phyloP scores from a whole-genome alignment of 2,888 invertebrate genomes.

The Apotomis betuletana region DNA sequence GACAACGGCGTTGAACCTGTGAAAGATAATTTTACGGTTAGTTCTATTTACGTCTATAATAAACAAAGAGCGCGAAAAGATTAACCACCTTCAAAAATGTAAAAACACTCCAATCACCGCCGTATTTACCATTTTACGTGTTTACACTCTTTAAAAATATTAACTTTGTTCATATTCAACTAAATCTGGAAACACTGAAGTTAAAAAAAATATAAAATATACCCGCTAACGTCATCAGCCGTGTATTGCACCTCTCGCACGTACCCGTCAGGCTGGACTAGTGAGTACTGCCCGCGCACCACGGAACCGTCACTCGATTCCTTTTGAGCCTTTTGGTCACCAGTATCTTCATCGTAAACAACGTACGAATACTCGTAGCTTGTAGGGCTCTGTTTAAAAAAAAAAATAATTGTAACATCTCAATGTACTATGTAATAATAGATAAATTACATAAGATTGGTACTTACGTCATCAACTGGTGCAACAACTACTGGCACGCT shows the following conservation, averaged over 20 bases:
- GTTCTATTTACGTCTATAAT: too few relatives aligned
- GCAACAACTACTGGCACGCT: conserved; percentile 62
- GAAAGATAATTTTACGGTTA: conserved; percentile 15
- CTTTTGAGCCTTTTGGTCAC: conserved; percentile 80
- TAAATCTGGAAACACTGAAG: not conserved
- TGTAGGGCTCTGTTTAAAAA: conserved; percentile 54
- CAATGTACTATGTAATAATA: not conserved
- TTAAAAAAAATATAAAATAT: conserved; percentile 43
- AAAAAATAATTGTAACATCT: not conserved
- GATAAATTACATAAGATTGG: not conserved
- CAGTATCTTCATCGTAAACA: conserved; percentile 81
- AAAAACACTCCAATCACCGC: too few relatives aligned
- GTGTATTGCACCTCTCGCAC: conserved; percentile 80
- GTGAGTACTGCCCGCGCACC: conserved; percentile 80
- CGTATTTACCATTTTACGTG: too few relatives aligned
- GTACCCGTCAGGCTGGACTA: conserved; percentile 82
- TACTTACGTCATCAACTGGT: conserved; percentile 62
- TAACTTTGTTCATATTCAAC: too few relatives aligned
- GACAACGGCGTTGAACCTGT: conserved; percentile 74
- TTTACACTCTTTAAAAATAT: too few relatives aligned
- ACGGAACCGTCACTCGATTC: conserved; percentile 81
- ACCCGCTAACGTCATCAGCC: conserved; percentile 81
- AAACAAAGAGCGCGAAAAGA: too few relatives aligned
- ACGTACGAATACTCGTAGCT: conserved; percentile 79
- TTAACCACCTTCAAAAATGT: too few relatives aligned